Base-by-base conservation (phyloP, 2,888 invertebrate genomes). In the Eubasilissa splendida region DNA sequence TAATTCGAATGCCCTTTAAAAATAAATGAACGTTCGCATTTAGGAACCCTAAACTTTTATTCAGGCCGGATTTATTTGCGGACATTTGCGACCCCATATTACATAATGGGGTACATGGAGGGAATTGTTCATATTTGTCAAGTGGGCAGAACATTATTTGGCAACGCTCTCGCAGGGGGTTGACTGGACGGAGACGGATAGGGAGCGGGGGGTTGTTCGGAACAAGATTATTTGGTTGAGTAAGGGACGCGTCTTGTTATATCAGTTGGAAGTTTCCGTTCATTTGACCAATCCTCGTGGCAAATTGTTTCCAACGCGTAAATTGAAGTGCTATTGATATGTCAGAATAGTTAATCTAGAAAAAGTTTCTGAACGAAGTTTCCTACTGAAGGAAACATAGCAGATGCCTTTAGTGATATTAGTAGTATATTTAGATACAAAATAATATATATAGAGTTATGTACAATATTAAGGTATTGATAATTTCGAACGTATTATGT, bases 91-190 rank as follows among this genome's bases (percentile, higher is more conserved):
- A 66, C 66, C 66, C 66, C 66, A 66, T 66, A 66, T 66, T 66
- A 66, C 66, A 11, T 66, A 66, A 66, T 66, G 66, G 66, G 66
- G 66, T 42, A 66, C 71, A 54, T n/a, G 33, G 58, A 56, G 80
- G 54, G 73, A 80, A 73, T 63, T 71, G 80, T 66, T 80, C 80
- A 80, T 74, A 80, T 80, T 80, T 80, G 80, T 80, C 80, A 77
- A 77, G 73, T 33, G 70, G 76, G 58, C 65, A 70, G 77, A 76
- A 59, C 78, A 78, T 71, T 78, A 66, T 66, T 66, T 66, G 66
- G 66, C 66, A 50, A 66, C 33, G 66, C 33, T 66, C 66, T 66
- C 60, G 31, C 22, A 31, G 31, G 60, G 60, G 60, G 33, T 31
- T 22, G 60, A 9, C 22, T 63, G 22, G 60, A 63, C 60, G 60